Conservation (phyloP, 1,140 invertebrate species). For the Micrasema minimum region DNA sequence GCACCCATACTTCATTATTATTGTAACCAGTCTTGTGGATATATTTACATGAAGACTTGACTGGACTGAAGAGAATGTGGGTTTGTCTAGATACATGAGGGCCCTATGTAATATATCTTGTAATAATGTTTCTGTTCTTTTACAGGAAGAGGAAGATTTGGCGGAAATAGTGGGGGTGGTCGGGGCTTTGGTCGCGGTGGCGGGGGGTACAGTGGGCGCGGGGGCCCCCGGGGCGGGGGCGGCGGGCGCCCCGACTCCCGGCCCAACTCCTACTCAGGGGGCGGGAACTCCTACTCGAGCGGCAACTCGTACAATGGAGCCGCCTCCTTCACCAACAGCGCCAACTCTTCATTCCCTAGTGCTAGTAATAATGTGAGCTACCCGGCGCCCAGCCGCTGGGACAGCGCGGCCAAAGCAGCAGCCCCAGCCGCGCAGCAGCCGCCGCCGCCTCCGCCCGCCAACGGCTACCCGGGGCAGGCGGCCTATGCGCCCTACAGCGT, state of each 20-base stretch:
- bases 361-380: too few relatives aligned
- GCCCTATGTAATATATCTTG: too few relatives aligned
- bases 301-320: not conserved
- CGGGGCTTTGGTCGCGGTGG: constrained; percentile 39
- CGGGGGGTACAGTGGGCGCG: not conserved
- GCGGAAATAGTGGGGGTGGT: constrained; percentile 48
- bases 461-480: constrained; percentile 32
- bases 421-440: constrained; percentile 8
- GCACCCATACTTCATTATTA: not conserved
- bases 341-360: too few relatives aligned
- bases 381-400: constrained; percentile 37
- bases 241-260: constrained; percentile 18
- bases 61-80: too few relatives aligned
- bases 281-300: constrained; percentile 1
- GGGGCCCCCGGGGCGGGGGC: constrained; percentile 39
- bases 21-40: not conserved
- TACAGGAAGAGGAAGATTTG: constrained; percentile 41
- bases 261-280: constrained; percentile 3
- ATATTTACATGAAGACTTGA: too few relatives aligned
- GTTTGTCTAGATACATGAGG: not conserved
- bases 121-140: constrained; percentile 9
- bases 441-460: constrained; percentile 6
- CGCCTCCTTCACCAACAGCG: not conserved
- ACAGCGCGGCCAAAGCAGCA: constrained; percentile 6
- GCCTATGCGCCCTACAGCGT: constrained; percentile 37